phyloP scores from a whole-genome alignment of 64 coral and sea anemone species.

The Montipora efflorescens region DNA sequence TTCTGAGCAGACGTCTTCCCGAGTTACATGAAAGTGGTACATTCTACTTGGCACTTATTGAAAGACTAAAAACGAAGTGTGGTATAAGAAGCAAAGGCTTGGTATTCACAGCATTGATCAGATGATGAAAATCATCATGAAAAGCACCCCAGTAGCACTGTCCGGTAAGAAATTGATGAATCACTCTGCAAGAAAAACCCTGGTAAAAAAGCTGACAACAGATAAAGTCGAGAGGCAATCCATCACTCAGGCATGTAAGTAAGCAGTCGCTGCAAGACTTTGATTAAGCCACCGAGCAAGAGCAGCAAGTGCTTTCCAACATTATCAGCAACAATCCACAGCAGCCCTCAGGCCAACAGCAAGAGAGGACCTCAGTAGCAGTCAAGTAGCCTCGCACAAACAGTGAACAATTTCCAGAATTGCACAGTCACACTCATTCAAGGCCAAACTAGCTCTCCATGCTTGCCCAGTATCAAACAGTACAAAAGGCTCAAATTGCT shows the following conservation, averaged over 20 bases:
- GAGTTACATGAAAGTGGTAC: constrained; percentile 1
- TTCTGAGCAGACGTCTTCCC: constrained; percentile 5
- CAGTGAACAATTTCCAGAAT: too few species aligned
- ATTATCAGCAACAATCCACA: too few species aligned
- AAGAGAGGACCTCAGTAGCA: too few species aligned
- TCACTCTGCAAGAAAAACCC: constrained; percentile 20
- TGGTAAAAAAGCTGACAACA: constrained; percentile 2
- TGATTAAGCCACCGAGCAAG: too few species aligned
- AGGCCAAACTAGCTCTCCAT: too few species aligned
- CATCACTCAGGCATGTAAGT: neutral
- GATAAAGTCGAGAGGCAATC: neutral
- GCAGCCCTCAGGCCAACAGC: too few species aligned
- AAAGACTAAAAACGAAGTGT: constrained; percentile 12
- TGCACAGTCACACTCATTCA: too few species aligned
- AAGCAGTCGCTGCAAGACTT: neutral
- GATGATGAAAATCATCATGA: constrained; percentile 55
- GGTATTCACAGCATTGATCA: constrained; percentile 46
- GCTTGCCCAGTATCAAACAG: too few species aligned
- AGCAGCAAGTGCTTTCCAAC: too few species aligned
- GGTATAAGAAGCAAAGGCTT: constrained; percentile 49
- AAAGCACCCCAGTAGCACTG: neutral
- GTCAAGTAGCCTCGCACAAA: too few species aligned
- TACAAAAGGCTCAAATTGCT: too few species aligned
- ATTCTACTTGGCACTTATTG: neutral
- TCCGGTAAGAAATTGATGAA: constrained; percentile 25